phyloP scores from a whole-genome alignment of 2,113 vertebrate genomes.

The Manacus vitellinus region DNA sequence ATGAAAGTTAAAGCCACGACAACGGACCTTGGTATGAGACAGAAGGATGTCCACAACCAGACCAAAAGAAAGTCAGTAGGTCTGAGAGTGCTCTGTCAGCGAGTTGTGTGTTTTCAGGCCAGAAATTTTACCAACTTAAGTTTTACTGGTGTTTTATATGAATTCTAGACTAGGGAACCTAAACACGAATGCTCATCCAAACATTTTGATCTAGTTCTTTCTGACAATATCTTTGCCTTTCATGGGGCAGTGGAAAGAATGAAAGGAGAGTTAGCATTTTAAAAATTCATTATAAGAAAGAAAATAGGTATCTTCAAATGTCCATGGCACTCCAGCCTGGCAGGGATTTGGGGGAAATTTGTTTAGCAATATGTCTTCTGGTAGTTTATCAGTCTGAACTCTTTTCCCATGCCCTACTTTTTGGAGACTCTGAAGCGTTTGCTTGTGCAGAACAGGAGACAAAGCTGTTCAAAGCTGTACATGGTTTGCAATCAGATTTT shows the following conservation, averaged over 20 bases:
- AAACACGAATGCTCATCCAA: background rate
- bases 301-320: background rate
- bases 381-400: background rate
- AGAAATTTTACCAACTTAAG: background rate
- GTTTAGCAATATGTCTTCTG: background rate
- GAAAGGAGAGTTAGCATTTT: background rate
- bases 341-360: background rate
- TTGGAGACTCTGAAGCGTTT: rapidly evolving
- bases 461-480: background rate
- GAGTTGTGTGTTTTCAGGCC: background rate
- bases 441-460: background rate
- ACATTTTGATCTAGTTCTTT: background rate
- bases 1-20: background rate
- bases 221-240: background rate
- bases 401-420: background rate
- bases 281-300: background rate
- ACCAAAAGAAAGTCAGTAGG: background rate
- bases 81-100: background rate
- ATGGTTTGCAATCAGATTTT: background rate
- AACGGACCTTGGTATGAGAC: background rate
- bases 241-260: background rate
- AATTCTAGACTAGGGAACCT: background rate
- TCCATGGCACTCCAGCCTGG: background rate
- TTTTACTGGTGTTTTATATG: background rate
- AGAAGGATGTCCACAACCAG: background rate